Evolutionary conservation across 2,888 invertebrate genomes (phyloP).

Genomic region (Galeopsomyia nigrocyanea): DNA sequence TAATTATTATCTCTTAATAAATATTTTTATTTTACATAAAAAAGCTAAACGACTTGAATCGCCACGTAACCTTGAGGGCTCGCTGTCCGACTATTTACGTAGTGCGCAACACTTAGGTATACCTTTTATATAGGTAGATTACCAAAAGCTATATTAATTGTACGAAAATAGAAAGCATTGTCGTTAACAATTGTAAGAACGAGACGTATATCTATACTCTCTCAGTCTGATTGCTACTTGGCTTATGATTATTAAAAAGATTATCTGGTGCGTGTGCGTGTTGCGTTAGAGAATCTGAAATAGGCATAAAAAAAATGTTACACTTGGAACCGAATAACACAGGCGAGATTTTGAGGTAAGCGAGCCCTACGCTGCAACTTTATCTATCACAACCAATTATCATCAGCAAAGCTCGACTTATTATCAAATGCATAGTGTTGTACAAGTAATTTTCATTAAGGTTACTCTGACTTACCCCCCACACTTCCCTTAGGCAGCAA

Average conservation of each 20-base stretch:
- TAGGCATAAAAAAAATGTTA: conserved; percentile 36
- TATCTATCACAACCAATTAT: conserved; percentile 25
- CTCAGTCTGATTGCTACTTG: conserved; percentile 26
- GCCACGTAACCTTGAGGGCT: conserved; percentile 31
- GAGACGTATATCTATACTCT: neutral
- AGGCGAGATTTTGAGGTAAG: conserved; percentile 47
- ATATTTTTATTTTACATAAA: conserved; percentile 27
- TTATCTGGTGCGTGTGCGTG: conserved; percentile 22
- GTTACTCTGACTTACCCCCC: too few species aligned
- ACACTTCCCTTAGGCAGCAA: too few species aligned
- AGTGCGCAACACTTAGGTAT: neutral
- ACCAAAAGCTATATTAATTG: neutral
- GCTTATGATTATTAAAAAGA: conserved; percentile 14
- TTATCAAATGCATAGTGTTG: too few species aligned
- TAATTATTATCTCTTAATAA: conserved; percentile 2
- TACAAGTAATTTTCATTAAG: too few species aligned
- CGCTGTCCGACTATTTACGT: conserved; percentile 14
- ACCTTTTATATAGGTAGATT: conserved; percentile 6
- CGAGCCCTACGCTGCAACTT: conserved; percentile 36
- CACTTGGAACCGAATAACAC: conserved; percentile 42
- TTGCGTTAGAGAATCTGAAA: conserved; percentile 33
- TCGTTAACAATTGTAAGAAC: neutral
- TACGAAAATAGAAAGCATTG: neutral
- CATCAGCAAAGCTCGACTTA: conserved; percentile 35
- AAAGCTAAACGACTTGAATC: conserved; percentile 23